Evolutionary conservation across 2,797 vertebrate genomes (phyloP).

Genomic region (Gephyroberyx darwinii): DNA sequence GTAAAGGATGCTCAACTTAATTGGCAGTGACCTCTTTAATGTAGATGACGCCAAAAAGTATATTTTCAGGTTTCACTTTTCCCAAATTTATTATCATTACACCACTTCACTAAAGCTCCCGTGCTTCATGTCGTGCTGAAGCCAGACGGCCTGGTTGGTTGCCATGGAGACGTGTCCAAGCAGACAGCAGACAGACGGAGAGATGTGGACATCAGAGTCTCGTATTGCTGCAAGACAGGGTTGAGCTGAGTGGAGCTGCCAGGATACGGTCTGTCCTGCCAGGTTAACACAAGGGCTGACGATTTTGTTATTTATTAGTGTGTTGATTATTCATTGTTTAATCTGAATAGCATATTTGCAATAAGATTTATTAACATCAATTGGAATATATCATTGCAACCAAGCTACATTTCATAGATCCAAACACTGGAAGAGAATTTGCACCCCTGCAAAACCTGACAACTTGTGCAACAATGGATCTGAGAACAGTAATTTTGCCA

Average conservation of each 20-base stretch:
- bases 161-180: constrained; percentile 67
- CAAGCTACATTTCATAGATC: too few relatives aligned
- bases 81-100: constrained; percentile 45
- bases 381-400: too few relatives aligned
- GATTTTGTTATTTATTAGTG: constrained; percentile 4
- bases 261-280: constrained; percentile 2
- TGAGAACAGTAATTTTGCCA: too few relatives aligned
- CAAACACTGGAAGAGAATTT: too few relatives aligned
- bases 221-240: constrained; percentile 45
- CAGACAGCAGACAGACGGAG: constrained; percentile 59
- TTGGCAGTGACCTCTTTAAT: constrained; percentile 14
- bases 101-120: constrained; percentile 45
- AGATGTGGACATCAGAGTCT: constrained; percentile 49
- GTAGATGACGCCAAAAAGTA: background rate
- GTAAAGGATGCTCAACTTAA: too few relatives aligned
- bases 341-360: too few relatives aligned
- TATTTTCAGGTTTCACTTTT: constrained; percentile 5
- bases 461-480: too few relatives aligned
- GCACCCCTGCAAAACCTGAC: too few relatives aligned
- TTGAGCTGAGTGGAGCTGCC: constrained; percentile 17
- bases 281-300: background rate
- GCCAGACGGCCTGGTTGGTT: constrained; percentile 64
- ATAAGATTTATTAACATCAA: too few relatives aligned
- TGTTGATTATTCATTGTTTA: too few relatives aligned
- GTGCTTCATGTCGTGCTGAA: constrained; percentile 18